These are phyloP conservation scores for Furnarius figulus DNA, from an alignment of 2,113 vertebrate genomes.

Conservation along the genomic window DNA sequence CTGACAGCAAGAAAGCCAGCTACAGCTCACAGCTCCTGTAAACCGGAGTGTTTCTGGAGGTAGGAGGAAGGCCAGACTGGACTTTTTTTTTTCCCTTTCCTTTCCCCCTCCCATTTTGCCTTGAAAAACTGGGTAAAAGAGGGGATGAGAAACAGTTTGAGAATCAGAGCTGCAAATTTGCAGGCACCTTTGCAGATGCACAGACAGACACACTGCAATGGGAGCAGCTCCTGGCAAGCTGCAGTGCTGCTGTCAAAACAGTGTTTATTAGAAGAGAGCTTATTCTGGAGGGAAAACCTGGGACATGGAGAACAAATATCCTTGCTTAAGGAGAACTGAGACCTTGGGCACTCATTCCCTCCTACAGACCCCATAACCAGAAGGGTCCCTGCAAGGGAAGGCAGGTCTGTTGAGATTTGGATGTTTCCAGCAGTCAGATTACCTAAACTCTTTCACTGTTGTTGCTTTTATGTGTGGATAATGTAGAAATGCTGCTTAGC, in stretches of 20 bases:
- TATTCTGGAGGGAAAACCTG: constrained; percentile 5
- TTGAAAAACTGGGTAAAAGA: not conserved
- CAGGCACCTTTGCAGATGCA: not conserved
- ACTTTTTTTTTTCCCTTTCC: not conserved
- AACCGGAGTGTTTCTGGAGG: not conserved
- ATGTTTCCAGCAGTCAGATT: not conserved
- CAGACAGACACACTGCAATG: not conserved
- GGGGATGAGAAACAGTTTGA: not conserved
- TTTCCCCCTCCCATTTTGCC: not conserved
- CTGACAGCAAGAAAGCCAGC: not conserved
- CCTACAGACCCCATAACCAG: not conserved
- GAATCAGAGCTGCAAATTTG: not conserved
- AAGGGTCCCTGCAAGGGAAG: not conserved
- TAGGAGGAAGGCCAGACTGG: not conserved
- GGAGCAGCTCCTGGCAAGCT: constrained; percentile 33
- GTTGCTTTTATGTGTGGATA: not conserved
- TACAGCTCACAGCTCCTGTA: not conserved
- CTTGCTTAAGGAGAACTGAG: not conserved
- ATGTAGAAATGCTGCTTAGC: not conserved
- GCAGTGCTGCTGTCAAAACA: not conserved
- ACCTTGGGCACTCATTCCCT: not conserved
- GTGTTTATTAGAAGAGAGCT: constrained; percentile 11
- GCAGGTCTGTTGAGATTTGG: not conserved
- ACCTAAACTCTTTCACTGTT: not conserved
- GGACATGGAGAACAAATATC: not conserved